Evolutionary conservation across 2,888 invertebrate genomes (phyloP).

Genomic region (Aethes cnicana): DNA sequence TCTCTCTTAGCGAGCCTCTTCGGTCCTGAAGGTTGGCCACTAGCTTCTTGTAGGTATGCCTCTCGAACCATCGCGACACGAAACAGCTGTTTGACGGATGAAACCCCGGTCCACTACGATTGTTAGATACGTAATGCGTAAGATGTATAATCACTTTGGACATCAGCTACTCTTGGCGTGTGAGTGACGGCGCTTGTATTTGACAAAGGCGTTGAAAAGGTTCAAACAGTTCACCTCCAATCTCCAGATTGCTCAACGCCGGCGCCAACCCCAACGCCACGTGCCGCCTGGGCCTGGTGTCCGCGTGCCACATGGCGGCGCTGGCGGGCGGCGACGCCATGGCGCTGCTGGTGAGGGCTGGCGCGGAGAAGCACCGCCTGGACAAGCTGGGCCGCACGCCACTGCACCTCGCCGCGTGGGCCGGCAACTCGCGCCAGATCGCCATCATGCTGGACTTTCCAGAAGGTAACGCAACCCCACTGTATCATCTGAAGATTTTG

Average conservation of each 20-base stretch:
- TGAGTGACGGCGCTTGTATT: too few species aligned
- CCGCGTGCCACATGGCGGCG: conserved; percentile 57
- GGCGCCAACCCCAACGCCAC: conserved; percentile 45
- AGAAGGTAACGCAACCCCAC: conserved; percentile 37
- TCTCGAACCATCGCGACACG: too few species aligned
- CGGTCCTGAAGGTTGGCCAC: too few species aligned
- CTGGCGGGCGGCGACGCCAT: conserved; percentile 52
- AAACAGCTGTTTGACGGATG: too few species aligned
- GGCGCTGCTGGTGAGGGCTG: conserved; percentile 46
- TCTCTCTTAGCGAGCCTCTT: too few species aligned
- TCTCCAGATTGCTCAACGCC: conserved; percentile 42
- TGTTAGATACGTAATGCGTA: too few species aligned
- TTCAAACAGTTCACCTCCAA: too few species aligned
- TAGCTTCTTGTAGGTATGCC: too few species aligned
- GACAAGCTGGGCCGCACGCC: conserved; percentile 61
- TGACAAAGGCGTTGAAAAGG: too few species aligned
- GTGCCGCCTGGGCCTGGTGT: conserved; percentile 40
- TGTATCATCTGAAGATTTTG: too few species aligned
- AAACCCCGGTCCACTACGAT: too few species aligned
- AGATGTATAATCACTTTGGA: background rate
- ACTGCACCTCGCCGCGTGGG: conserved; percentile 61
- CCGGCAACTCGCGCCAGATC: conserved; percentile 50
- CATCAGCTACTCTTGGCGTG: background rate
- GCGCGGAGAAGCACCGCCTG: conserved; percentile 46
- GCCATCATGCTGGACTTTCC: conserved; percentile 46